Conservation (phyloP, 2,888 invertebrate species). For the Rhogogaster chlorosoma region DNA sequence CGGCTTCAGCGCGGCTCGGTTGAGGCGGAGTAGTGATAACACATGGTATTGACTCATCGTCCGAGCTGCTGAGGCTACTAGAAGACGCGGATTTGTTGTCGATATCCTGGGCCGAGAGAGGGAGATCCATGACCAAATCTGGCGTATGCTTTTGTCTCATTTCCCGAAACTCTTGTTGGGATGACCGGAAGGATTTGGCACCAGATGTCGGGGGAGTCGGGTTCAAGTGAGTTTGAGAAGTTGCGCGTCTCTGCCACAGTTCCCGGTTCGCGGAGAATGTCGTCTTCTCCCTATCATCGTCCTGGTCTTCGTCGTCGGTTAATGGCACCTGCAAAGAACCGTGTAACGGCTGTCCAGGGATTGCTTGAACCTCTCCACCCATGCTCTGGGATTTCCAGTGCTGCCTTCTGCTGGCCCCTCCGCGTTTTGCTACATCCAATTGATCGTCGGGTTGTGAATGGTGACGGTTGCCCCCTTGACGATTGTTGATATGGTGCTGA, state of each 20-base stretch:
- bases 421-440: conserved; percentile 28
- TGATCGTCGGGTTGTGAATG: conserved; percentile 5
- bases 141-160: conserved; percentile 84
- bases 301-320: conserved; percentile 58
- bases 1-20: conserved; percentile 71
- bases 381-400: conserved; percentile 79
- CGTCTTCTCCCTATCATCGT: conserved; percentile 63
- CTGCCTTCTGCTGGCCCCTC: conserved; percentile 67
- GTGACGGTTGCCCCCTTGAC: neutral
- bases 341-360: conserved; percentile 53
- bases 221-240: conserved; percentile 78
- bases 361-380: conserved; percentile 70
- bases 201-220: conserved; percentile 64
- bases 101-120: conserved; percentile 78
- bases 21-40: conserved; percentile 71
- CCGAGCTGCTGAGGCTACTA: conserved; percentile 74
- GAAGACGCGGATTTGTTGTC: conserved; percentile 71
- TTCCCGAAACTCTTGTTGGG: conserved; percentile 76
- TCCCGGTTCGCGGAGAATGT: conserved; percentile 80
- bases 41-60: conserved; percentile 60
- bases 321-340: conserved; percentile 56
- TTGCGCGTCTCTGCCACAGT: conserved; percentile 82
- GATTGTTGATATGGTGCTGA: neutral
- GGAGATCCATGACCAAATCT: conserved; percentile 91
- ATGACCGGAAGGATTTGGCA: conserved; percentile 75